phyloP scores from a whole-genome alignment of 2,888 invertebrate species.

The Chrysolina haemoptera region DNA sequence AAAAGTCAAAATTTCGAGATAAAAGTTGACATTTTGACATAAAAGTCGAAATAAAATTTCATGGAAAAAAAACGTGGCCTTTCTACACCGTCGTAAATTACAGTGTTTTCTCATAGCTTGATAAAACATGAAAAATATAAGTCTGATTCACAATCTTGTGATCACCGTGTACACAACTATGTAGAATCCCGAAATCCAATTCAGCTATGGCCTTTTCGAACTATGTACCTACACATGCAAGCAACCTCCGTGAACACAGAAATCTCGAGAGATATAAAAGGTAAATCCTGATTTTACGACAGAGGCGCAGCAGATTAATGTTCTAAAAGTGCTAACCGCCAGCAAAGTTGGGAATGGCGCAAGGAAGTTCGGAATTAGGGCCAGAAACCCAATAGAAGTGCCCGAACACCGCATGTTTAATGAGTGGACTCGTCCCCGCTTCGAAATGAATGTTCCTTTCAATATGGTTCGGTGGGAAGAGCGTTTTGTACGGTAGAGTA shows the following conservation, averaged over 20 bases:
- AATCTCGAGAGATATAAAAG: constrained; percentile 15
- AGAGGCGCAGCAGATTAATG: constrained; percentile 16
- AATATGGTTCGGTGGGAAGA: neutral
- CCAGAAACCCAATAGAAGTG: constrained; percentile 9
- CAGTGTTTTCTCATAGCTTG: no score
- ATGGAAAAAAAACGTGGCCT: no score
- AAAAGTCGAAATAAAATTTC: no score
- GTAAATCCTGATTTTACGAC: constrained; percentile 22
- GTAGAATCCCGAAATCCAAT: neutral
- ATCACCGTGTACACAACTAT: neutral
- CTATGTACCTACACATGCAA: constrained; percentile 18
- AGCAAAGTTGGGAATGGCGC: constrained; percentile 16
- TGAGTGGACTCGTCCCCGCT: constrained; percentile 9
- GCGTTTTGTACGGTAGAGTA: neutral
- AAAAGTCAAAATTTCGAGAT: no score
- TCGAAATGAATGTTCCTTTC: constrained; percentile 1
- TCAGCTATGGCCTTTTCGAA: neutral
- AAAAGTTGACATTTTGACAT: no score
- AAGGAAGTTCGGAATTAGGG: constrained; percentile 22
- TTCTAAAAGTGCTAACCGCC: constrained; percentile 19
- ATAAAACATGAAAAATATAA: no score
- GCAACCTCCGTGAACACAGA: neutral
- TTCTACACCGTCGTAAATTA: no score
- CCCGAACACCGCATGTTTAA: constrained; percentile 20
- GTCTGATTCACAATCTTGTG: neutral